These are phyloP conservation scores for Ips nitidus DNA, from an alignment of 1,140 invertebrate species.

Conservation along the genomic window DNA sequence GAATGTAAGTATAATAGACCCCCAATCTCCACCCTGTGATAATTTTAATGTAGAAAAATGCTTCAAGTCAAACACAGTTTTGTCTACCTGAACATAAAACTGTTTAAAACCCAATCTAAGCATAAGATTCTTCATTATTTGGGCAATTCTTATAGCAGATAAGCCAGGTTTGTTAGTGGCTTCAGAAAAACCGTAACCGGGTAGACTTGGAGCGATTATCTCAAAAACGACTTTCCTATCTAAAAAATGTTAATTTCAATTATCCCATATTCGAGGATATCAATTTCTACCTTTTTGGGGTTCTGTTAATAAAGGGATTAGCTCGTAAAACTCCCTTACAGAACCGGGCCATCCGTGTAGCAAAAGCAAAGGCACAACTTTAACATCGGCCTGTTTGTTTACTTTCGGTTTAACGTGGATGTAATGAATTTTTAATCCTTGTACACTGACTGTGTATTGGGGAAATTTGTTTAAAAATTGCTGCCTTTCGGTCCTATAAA, in stretches of 20 bases:
- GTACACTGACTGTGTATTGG: conserved; percentile 64
- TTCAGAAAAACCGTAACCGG: conserved; percentile 76
- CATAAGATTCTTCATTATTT: conserved; percentile 88
- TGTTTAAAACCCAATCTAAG: conserved; percentile 70
- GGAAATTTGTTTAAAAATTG: conserved; percentile 69
- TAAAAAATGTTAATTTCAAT: conserved; percentile 9
- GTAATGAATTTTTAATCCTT: conserved; percentile 67
- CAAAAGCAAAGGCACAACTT: conserved; percentile 64
- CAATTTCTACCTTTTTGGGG: conserved; percentile 50
- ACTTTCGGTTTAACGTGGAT: conserved; percentile 61
- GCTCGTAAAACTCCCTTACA: conserved; percentile 81
- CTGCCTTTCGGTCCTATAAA: conserved; percentile 61
- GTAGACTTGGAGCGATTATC: conserved; percentile 71
- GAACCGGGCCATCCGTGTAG: conserved; percentile 94
- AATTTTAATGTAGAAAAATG: not conserved
- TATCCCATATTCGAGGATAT: conserved; percentile 1
- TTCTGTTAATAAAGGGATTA: conserved; percentile 71
- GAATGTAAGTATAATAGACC: conserved; percentile 60
- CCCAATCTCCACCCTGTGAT: conserved; percentile 79
- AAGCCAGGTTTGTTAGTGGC: conserved; percentile 65
- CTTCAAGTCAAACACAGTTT: not conserved
- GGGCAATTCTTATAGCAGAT: conserved; percentile 63
- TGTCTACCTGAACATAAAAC: conserved; percentile 65
- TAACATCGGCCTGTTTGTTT: conserved; percentile 36
- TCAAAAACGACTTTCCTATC: conserved; percentile 69